These are phyloP conservation scores for Pediacus dermestoides DNA, from an alignment of 2,888 invertebrate species.

Conservation along the genomic window DNA sequence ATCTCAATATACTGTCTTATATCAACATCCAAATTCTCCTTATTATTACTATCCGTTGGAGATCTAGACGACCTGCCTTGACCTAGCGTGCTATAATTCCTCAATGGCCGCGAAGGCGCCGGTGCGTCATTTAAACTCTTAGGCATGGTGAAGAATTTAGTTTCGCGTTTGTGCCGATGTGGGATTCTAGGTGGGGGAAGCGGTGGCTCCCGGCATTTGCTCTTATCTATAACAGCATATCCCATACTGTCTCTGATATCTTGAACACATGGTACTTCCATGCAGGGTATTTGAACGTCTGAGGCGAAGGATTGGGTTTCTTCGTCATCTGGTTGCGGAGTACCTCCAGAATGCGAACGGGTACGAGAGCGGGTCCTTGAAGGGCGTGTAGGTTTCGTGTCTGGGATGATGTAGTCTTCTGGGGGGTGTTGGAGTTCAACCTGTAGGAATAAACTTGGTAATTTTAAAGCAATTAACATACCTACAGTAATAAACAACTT, in stretches of 20 bases:
- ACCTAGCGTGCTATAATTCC: conserved; percentile 61
- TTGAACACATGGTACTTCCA: conserved; percentile 45
- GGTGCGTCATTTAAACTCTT: conserved; percentile 48
- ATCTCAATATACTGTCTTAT: conserved; percentile 61
- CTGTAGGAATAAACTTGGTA: conserved; percentile 2
- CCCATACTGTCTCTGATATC: conserved; percentile 53
- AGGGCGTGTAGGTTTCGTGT: conserved; percentile 54
- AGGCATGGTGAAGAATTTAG: conserved; percentile 69
- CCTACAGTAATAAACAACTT: conserved; percentile 13
- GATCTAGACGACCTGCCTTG: conserved; percentile 53
- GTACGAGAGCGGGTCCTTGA: conserved; percentile 56
- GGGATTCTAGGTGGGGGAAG: conserved; percentile 62
- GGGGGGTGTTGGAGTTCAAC: background rate
- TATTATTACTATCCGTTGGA: conserved; percentile 45
- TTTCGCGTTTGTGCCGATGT: conserved; percentile 51
- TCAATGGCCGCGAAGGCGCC: conserved; percentile 57
- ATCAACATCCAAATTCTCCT: conserved; percentile 48
- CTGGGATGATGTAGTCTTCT: conserved; percentile 11
- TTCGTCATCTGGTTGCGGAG: conserved; percentile 53
- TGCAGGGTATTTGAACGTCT: conserved; percentile 43
- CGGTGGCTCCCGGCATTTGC: conserved; percentile 48
- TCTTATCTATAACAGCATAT: conserved; percentile 76
- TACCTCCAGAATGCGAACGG: conserved; percentile 51
- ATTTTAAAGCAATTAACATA: conserved; percentile 4
- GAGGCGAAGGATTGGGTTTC: conserved; percentile 61